These are phyloP conservation scores for Xenopus petersii DNA, from an alignment of 2,797 vertebrate genomes.

Conservation along the genomic window DNA sequence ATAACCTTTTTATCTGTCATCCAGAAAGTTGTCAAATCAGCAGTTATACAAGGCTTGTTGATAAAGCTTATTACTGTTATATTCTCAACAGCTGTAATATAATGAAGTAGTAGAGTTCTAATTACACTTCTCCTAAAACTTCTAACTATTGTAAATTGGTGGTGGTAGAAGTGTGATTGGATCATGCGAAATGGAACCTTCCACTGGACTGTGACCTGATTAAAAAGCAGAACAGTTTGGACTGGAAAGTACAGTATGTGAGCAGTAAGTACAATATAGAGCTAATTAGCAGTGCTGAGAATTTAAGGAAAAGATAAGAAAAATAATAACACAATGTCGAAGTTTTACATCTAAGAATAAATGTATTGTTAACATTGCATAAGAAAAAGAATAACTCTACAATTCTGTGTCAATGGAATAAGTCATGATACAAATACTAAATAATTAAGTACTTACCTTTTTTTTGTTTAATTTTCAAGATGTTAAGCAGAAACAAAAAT, in stretches of 20 bases:
- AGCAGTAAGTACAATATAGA: constrained; percentile 12
- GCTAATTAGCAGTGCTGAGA: not conserved
- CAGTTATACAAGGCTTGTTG: constrained; percentile 66
- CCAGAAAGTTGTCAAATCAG: constrained; percentile 67
- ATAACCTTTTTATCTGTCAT: constrained; percentile 66
- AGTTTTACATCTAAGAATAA: too few relatives aligned
- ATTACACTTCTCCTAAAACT: constrained; percentile 70
- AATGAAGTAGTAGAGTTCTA: constrained; percentile 67
- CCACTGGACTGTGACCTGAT: constrained; percentile 58
- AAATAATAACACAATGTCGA: not conserved
- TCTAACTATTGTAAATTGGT: constrained; percentile 67
- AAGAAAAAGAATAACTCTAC: too few relatives aligned
- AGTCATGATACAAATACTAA: too few relatives aligned
- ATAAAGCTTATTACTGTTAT: constrained; percentile 61
- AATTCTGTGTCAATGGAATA: too few relatives aligned
- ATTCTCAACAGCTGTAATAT: constrained; percentile 67
- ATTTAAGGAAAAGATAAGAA: not conserved
- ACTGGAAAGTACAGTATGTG: not conserved
- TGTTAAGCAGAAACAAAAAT: too few relatives aligned
- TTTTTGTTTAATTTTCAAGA: too few relatives aligned
- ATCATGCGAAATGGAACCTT: constrained; percentile 59
- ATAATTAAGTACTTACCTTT: too few relatives aligned
- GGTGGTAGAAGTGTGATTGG: constrained; percentile 58
- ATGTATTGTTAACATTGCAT: too few relatives aligned
- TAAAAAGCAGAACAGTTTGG: constrained; percentile 31